These are phyloP conservation scores for Toxotes jaculatrix DNA, from an alignment of 2,113 vertebrate genomes.

Conservation along the genomic window DNA sequence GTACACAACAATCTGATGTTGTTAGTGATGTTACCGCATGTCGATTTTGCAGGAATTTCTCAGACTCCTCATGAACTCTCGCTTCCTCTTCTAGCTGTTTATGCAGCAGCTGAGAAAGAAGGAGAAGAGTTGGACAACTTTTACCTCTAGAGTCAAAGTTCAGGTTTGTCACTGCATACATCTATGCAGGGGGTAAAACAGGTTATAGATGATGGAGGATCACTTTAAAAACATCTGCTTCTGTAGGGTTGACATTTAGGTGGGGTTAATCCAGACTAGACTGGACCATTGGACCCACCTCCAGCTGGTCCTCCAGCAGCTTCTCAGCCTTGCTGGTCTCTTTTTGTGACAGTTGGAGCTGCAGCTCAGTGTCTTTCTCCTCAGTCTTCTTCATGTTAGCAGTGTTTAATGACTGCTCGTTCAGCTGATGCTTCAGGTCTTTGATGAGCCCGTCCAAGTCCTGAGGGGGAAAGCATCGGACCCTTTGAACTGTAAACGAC, in stretches of 20 bases:
- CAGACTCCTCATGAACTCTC: constrained; percentile 30
- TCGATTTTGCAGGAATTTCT: constrained; percentile 47
- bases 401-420: neutral
- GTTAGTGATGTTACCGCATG: constrained; percentile 44
- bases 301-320: constrained; percentile 35
- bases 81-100: constrained; percentile 39
- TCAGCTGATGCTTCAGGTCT: neutral
- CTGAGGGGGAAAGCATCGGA: constrained; percentile 10
- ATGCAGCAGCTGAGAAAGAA: constrained; percentile 47
- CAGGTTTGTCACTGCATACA: neutral
- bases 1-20: neutral
- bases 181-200: neutral
- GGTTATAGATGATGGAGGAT: neutral
- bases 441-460: fast-evolving
- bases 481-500: neutral
- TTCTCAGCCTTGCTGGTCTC: constrained; percentile 20
- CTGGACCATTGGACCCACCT: constrained; percentile 43
- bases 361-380: constrained; percentile 1
- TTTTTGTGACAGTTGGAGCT: constrained; percentile 28
- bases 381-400: neutral
- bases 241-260: neutral
- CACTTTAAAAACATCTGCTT: neutral
- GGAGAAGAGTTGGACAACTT: neutral
- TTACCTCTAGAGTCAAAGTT: neutral
- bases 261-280: no score